Conservation (phyloP, 2,113 vertebrate genomes). For the Bos indicus region DNA sequence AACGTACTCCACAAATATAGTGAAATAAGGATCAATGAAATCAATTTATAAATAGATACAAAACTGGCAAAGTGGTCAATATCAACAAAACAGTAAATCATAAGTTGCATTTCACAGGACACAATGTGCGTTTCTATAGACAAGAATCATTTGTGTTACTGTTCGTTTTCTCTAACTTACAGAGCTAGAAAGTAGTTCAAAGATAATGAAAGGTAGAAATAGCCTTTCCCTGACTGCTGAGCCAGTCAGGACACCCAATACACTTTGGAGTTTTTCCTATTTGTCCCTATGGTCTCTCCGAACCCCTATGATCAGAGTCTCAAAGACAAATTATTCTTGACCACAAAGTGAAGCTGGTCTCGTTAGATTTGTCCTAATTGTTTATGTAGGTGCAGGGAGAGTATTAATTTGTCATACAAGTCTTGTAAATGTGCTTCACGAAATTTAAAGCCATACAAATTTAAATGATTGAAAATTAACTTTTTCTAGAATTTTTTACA, state of each 20-base stretch:
- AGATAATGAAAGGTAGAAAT: not conserved
- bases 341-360: not conserved
- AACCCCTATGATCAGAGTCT: not conserved
- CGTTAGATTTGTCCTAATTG: not conserved
- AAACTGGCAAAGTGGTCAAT: not conserved
- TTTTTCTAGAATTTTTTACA: not conserved
- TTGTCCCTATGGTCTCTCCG: not conserved
- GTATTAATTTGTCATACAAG: not conserved
- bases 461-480: not conserved
- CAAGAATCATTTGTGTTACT: not conserved
- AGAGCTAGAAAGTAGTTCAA: not conserved
- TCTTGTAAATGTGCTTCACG: not conserved
- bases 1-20: not conserved
- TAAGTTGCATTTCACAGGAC: not conserved
- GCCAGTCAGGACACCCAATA: not conserved
- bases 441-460: not conserved
- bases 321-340: slow-evolving; percentile 8
- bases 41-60: not conserved
- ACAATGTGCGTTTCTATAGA: not conserved
- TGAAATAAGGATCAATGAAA: not conserved
- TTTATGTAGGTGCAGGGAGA: not conserved
- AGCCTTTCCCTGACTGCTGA: not conserved
- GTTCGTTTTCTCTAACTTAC: not conserved
- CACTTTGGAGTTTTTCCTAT: not conserved
- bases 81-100: not conserved